phyloP scores from a whole-genome alignment of 2,888 invertebrate species.

The Hofmannophila pseudospretella region DNA sequence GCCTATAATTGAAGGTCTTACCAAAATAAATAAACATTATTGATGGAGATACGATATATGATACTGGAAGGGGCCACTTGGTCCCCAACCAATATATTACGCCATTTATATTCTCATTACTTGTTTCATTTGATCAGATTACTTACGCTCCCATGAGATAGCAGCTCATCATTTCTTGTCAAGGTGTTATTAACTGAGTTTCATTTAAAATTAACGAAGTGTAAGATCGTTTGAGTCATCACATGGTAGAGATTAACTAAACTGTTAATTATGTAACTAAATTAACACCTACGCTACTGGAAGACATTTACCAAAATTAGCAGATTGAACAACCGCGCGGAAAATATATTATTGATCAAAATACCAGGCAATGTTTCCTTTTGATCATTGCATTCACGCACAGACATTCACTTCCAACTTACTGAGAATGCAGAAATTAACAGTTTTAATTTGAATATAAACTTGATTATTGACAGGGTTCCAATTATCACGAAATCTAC shows the following conservation, averaged over 20 bases:
- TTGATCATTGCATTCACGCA: too few relatives aligned
- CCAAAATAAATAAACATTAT: conserved; percentile 7
- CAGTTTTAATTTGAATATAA: too few relatives aligned
- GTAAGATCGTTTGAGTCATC: conserved; percentile 31
- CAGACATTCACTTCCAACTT: too few relatives aligned
- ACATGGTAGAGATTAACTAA: conserved; percentile 12
- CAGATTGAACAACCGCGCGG: too few relatives aligned
- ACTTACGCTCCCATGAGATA: conserved; percentile 55
- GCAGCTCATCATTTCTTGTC: conserved; percentile 56
- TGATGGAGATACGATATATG: conserved; percentile 16
- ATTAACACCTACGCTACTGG: too few relatives aligned
- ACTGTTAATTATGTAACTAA: neutral
- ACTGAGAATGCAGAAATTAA: too few relatives aligned
- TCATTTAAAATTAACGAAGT: conserved; percentile 46
- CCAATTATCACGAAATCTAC: too few relatives aligned
- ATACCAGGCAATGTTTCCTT: too few relatives aligned
- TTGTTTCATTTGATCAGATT: conserved; percentile 69
- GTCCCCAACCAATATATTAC: conserved; percentile 69
- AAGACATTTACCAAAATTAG: too few relatives aligned
- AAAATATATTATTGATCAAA: too few relatives aligned
- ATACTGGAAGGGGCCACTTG: conserved; percentile 33
- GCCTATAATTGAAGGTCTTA: too few relatives aligned
- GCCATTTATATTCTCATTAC: conserved; percentile 71
- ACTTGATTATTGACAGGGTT: too few relatives aligned
- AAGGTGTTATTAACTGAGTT: conserved; percentile 45